These are phyloP conservation scores for Pluvianellus socialis DNA, from an alignment of 2,113 vertebrate genomes.

Conservation along the genomic window DNA sequence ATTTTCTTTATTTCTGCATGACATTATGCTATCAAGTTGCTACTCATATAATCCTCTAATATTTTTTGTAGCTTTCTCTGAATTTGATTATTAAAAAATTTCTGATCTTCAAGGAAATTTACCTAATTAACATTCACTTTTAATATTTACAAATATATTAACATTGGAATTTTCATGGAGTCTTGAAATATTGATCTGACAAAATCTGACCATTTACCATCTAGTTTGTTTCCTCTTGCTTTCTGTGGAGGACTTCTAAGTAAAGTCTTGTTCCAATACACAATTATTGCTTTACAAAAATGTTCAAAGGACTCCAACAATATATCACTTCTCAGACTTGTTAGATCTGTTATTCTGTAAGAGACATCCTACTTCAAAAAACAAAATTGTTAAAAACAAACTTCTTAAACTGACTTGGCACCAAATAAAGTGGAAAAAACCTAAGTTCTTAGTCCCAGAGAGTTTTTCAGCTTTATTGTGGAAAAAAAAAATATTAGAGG, in stretches of 20 bases:
- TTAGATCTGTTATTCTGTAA: not conserved
- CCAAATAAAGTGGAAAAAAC: not conserved
- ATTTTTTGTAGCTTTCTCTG: not conserved
- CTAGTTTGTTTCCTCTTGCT: not conserved
- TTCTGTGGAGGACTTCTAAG: not conserved
- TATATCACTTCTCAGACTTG: not conserved
- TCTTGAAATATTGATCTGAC: not conserved
- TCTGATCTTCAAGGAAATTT: not conserved
- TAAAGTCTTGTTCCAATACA: not conserved
- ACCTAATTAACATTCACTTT: not conserved
- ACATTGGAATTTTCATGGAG: not conserved
- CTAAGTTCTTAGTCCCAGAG: not conserved
- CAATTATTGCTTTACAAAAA: not conserved
- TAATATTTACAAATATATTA: not conserved
- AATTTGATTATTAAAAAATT: not conserved
- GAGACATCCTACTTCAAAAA: not conserved
- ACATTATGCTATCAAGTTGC: not conserved
- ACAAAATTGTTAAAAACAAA: not conserved
- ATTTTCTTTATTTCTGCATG: not conserved
- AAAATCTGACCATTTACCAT: not conserved
- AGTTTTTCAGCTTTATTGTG: not conserved
- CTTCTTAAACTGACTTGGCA: not conserved
- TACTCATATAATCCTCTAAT: not conserved
- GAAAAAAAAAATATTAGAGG: not conserved
- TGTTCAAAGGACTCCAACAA: not conserved